A percentile compares a stretch with the other conserved stretches of the same genome.
These are phyloP conservation scores for Ditylenchus weischeri DNA, from an alignment of 2,888 invertebrate species.

Conservation along the genomic window DNA sequence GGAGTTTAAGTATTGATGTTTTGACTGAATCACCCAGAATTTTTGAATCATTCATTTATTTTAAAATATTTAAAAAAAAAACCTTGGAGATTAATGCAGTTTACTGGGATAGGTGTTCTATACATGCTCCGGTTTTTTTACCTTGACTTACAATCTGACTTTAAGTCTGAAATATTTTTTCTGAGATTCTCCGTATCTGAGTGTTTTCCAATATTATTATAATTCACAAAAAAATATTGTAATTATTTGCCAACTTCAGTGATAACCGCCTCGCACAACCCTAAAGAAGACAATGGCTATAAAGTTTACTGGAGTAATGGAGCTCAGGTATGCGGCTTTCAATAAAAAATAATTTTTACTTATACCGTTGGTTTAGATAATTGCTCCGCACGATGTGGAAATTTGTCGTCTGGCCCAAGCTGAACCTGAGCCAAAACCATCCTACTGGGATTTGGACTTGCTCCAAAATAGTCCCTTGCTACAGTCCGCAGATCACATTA, in stretches of 20 bases:
- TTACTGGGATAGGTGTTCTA: too few relatives aligned
- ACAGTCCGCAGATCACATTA: slow-evolving; percentile 64
- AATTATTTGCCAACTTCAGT: slow-evolving; percentile 62
- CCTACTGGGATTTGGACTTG: slow-evolving; percentile 73
- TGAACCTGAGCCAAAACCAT: slow-evolving; percentile 73
- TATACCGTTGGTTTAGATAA: slow-evolving; percentile 68
- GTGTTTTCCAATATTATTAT: too few relatives aligned
- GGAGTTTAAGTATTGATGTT: too few relatives aligned
- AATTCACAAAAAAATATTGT: too few relatives aligned
- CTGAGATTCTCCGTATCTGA: too few relatives aligned
- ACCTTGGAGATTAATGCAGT: too few relatives aligned
- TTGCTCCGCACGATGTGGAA: slow-evolving; percentile 81
- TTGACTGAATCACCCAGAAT: too few relatives aligned
- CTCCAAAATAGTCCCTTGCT: slow-evolving; percentile 66
- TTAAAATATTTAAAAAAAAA: too few relatives aligned
- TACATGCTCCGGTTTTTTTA: too few relatives aligned
- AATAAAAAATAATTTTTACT: slow-evolving; percentile 1
- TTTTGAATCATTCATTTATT: too few relatives aligned
- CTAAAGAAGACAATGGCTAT: slow-evolving; percentile 91
- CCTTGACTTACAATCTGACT: too few relatives aligned
- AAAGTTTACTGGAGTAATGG: slow-evolving; percentile 93
- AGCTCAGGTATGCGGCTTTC: slow-evolving; percentile 68
- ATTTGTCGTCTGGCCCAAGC: slow-evolving; percentile 76
- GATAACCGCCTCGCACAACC: slow-evolving; percentile 93
- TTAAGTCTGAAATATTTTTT: too few relatives aligned